Evolutionary conservation across 2,888 invertebrate genomes (phyloP), one percentile per base, ranked within the genome.

Genomic region (Metalampra italica): DNA sequence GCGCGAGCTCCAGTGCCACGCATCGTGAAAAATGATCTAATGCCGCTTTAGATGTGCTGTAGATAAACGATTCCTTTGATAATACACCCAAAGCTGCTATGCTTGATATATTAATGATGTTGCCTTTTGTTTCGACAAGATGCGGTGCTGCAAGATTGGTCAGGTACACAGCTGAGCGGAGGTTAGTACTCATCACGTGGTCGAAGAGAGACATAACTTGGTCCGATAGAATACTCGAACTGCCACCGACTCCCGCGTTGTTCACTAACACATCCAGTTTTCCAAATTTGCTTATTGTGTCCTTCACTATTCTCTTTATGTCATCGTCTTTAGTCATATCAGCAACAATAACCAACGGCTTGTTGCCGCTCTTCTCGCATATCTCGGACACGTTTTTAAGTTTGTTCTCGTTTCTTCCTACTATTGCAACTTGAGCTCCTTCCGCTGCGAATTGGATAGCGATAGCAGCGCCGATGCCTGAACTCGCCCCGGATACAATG

Each of bases 401-500:
- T 46, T 62, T 66, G 1, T 9, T 40, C 36, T 58, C 52, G 41
- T 66, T 62, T 15, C 63, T 51, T 7, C 57, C 64, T 7, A 62
- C 56, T 0, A 68, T 54, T 0, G 47, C 57, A 0, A 66, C 60
- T 9, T 54, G 42, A 1, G 65, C 66, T 8, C 59, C 58, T 53
- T 48, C 51, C 34, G 9, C 14, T 11, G 92, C 86, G 57, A 93
- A 91, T 49, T 91, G 82, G 0, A 90, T 53, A 0, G 93, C 92
- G 0, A 92, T 87, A 4, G 90, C 91, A 3, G 90, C 90, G 1
- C 93, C 93, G 50, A 93, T 93, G 0, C 93, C 93, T 9, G 92
- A 92, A 64, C 91, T 92, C 0, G 92, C 91, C 22, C 93, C 93
- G 0, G 90, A 90, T 32, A 90, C 78, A 11, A 90, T 62, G 9